Evolutionary conservation across 2,888 invertebrate species (phyloP).

Genomic region (Mechanitis mazaeus): DNA sequence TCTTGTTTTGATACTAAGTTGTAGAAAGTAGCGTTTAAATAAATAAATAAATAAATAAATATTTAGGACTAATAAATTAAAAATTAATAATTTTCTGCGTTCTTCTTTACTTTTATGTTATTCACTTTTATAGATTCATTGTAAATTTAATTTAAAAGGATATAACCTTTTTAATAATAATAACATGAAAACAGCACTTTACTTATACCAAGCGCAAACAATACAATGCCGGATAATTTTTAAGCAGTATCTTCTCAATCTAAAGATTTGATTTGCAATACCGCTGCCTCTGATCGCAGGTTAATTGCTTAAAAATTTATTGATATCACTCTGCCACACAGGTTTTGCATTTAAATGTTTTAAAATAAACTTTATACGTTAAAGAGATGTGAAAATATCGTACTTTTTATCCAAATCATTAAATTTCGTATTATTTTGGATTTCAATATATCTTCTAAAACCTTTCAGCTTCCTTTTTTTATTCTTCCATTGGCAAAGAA

Average conservation of each 20-base stretch:
- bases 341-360: conserved; percentile 12
- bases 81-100: too few relatives aligned
- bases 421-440: too few relatives aligned
- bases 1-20: conserved; percentile 27
- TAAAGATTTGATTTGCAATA: conserved; percentile 66
- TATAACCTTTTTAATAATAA: too few relatives aligned
- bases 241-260: conserved; percentile 66
- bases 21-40: conserved; percentile 22
- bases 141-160: too few relatives aligned
- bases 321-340: conserved; percentile 34
- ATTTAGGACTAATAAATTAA: too few relatives aligned
- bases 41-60: neutral
- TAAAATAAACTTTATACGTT: neutral
- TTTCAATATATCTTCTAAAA: too few relatives aligned
- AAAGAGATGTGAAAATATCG: too few relatives aligned
- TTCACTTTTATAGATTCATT: too few relatives aligned
- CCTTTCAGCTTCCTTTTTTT: too few relatives aligned
- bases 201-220: conserved; percentile 37
- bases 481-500: neutral
- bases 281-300: conserved; percentile 42
- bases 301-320: conserved; percentile 58
- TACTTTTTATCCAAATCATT: too few relatives aligned
- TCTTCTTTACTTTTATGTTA: too few relatives aligned
- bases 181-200: neutral
- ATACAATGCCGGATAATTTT: conserved; percentile 61